Conservation (phyloP, 2,113 vertebrate species). For the Percopsis transmontana region DNA sequence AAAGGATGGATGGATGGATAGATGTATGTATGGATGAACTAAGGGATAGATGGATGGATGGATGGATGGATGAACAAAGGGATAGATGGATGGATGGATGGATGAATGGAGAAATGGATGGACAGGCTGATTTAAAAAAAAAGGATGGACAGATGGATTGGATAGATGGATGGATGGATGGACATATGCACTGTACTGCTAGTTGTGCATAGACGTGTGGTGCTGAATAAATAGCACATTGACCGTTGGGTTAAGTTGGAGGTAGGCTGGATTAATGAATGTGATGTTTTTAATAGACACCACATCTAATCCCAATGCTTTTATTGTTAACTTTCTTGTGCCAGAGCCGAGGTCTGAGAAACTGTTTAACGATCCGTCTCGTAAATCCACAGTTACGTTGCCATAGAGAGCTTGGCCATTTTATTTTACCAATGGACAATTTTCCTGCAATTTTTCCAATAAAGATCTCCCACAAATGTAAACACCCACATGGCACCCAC, state of each 20-base stretch:
- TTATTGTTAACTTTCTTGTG: constrained; percentile 15
- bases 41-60: no score
- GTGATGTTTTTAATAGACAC: background rate
- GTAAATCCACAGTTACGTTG: constrained; percentile 50
- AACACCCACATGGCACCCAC: constrained; percentile 16
- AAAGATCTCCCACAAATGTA: constrained; percentile 33
- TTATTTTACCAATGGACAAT: constrained; percentile 52
- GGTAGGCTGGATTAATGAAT: background rate
- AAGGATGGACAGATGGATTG: no score
- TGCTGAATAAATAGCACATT: no score
- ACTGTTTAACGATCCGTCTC: constrained; percentile 56
- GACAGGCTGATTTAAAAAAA: no score
- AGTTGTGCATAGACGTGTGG: no score
- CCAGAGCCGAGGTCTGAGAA: constrained; percentile 49
- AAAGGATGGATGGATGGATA: background rate
- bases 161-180: no score
- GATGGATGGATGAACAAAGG: no score
- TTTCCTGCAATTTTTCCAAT: constrained; percentile 62
- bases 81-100: no score
- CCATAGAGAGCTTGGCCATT: constrained; percentile 39
- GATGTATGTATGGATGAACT: background rate
- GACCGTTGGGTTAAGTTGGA: background rate
- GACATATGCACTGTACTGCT: no score
- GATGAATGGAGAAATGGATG: no score
- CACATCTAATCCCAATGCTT: constrained; percentile 7